Evolutionary conservation across 2,113 vertebrate species (phyloP).

Genomic region (Collichthys lucidus): DNA sequence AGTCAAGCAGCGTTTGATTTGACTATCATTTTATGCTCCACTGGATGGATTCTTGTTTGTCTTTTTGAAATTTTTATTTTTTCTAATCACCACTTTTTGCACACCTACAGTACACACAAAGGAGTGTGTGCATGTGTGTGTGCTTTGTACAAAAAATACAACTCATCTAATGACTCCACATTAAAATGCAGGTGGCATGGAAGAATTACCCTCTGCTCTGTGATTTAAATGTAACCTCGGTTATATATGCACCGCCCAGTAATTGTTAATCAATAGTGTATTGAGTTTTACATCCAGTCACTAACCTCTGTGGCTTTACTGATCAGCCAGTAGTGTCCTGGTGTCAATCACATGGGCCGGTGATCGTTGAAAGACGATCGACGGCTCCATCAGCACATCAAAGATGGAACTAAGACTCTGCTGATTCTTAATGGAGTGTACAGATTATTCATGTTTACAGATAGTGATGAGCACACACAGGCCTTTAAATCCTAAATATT

Average conservation of each 20-base stretch:
- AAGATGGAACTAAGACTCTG: background rate
- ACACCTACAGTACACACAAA: slow-evolving; percentile 24
- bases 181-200: slow-evolving; percentile 24
- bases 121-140: background rate
- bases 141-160: background rate
- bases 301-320: slow-evolving; percentile 55
- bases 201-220: background rate
- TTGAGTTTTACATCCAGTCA: slow-evolving; percentile 67
- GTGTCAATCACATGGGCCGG: slow-evolving; percentile 37
- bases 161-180: slow-evolving; percentile 27
- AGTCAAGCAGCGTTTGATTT: slow-evolving; percentile 28
- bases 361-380: slow-evolving; percentile 16
- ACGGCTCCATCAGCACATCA: slow-evolving; percentile 21
- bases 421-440: background rate
- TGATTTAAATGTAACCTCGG: slow-evolving; percentile 49
- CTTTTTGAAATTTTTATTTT: slow-evolving; percentile 1
- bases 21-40: slow-evolving; percentile 55
- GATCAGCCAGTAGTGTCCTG: slow-evolving; percentile 47
- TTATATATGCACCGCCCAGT: slow-evolving; percentile 44
- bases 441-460: background rate
- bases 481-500: background rate
- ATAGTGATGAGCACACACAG: background rate
- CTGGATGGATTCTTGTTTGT: slow-evolving; percentile 46
- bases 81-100: slow-evolving; percentile 11
- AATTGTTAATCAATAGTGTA: slow-evolving; percentile 72